Conservation (phyloP, 2,113 vertebrate species). For the Zosterops hypoxanthus region DNA sequence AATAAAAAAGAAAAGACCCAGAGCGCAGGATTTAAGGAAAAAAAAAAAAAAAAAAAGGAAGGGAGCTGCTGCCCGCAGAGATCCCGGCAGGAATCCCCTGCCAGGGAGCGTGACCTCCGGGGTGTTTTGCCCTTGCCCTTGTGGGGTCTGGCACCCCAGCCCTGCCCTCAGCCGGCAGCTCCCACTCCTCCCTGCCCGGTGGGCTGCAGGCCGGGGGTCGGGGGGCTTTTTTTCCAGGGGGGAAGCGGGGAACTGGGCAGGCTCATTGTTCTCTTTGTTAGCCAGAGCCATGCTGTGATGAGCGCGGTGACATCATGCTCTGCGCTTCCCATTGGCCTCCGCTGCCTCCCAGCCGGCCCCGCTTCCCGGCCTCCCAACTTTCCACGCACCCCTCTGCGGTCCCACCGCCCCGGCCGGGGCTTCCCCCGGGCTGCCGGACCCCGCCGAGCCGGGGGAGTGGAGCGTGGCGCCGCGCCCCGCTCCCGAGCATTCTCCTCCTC, state of each 20-base stretch:
- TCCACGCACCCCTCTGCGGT: background rate
- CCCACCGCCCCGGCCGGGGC: background rate
- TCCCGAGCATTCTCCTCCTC: background rate
- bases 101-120: background rate
- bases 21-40: background rate
- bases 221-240: background rate
- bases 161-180: background rate
- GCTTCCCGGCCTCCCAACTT: conserved; percentile 61
- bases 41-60: background rate
- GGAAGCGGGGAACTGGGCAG: conserved; percentile 45
- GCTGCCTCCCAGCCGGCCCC: conserved; percentile 49
- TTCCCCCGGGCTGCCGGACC: background rate
- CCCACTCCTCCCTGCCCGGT: background rate
- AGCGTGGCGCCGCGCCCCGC: background rate
- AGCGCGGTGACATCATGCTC: conserved; percentile 91
- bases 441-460: background rate
- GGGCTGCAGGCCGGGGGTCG: background rate
- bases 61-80: background rate
- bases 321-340: conserved; percentile 82
- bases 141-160: background rate
- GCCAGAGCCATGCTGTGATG: conserved; percentile 90
- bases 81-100: background rate
- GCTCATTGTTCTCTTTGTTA: conserved; percentile 98
- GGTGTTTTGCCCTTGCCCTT: background rate
- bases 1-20: too few relatives aligned